Base-by-base conservation (phyloP, 1,140 invertebrate species). In the Lepidurus apus region DNA sequence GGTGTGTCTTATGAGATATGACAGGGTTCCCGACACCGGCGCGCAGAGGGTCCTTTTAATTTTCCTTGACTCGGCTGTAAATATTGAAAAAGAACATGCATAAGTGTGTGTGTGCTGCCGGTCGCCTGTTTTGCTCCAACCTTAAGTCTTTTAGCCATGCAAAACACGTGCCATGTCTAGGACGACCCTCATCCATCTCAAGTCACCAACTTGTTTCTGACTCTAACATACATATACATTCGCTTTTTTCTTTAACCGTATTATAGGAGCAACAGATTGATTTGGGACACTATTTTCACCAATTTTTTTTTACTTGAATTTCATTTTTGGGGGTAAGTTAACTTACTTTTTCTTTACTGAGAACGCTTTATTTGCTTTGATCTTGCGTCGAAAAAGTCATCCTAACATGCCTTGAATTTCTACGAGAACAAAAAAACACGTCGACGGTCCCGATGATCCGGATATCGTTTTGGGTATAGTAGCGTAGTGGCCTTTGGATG, bases 161-260 rank as follows among this genome's bases (percentile, higher is more conserved):
- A 65, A 65, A 65, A 65, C 53, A 65, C 53, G 53, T 65, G 53
- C 53, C 53, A 65, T 13, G 53, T 65, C 53, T 65, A 7, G 53
- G 53, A 65, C 53, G 53, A 65, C 53, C 53, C 53, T 65, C 53
- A 65, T 65, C 53, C 53, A 65, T 65, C 53, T 65, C 53, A 65
- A 65, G 53, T 65, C 53, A 65, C 53, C 53, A 65, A 65, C 53
- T 65, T 65, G 53, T 65, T 65, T 65, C 53, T 65, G 53, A 65
- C 13, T 65, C 21, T n/a, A 65, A 65, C 53, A 65, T 21, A 65
- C 21, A 65, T 21, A 13, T 65, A 65, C 53, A 65, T 65, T 21
- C 53, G 10, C 53, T 21, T 8, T 21, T 65, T 65, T 4, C 17
- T 21, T 65, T 6, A 21, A 65, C 13, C 3, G 53, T 21, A 11